Evolutionary conservation across 1,140 invertebrate genomes (phyloP), one percentile per base, ranked within the genome.

Genomic region (Pteromalus puparum): DNA sequence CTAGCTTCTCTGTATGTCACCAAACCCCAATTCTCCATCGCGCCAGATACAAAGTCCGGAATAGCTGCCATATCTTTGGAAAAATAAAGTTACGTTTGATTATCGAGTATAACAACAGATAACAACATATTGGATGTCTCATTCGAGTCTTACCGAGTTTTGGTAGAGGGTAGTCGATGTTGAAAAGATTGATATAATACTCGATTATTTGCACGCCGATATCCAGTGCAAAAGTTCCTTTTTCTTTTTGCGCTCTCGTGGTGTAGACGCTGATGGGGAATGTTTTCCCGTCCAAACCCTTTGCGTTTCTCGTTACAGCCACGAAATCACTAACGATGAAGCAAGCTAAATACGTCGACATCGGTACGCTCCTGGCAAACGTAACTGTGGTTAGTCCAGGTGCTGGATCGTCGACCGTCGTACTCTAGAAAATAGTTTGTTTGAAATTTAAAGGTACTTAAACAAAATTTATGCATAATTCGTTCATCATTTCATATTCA

Each of bases 1-100:
- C 95, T 95, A 0, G 96, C 96, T 93, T 99, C 98, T 81, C 97
- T 94, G 89, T 95, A 97, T 2, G 97, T 97, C 1, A 98, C 95
- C 1, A 97, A 91, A 38, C 97, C 97, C 97, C 98, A 99, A 93
- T 99, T 98, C 92, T 99, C 98, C 96, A 99, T 99, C 0, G 98
- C 98, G 10, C 97, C 98, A 3, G 98, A 97, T 1, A 97, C 96
- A 94, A 99, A 99, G 93, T 99, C 98, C 7, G 98, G 98, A 87
- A 99, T 97, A 18, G 97, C 97, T 84, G 97, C 97, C 95, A 99
- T 95, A 93, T 99, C 97, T 97, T 70, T 68, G 12, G 7, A 24
- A 7, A n/a, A 61, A 2, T 21, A 61, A 61, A n/a, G 6, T 61
- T n/a, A 21, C 18, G 6, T 18, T 21, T 7, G 21, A 61, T 61